Conservation (phyloP, 2,113 vertebrate species). For the Microcebus murinus region DNA sequence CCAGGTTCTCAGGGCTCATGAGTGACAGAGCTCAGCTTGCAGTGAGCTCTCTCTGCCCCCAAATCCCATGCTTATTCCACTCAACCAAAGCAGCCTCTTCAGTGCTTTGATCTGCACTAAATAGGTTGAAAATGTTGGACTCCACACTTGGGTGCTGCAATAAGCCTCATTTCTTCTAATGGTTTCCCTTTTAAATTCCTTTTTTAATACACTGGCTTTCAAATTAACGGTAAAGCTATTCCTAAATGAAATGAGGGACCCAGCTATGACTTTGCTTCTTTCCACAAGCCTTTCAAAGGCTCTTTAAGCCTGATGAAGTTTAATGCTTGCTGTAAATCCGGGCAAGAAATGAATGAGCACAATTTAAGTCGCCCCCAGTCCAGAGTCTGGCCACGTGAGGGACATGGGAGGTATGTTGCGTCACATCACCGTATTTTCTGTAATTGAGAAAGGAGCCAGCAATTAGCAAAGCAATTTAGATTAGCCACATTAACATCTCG, state of each 20-base stretch:
- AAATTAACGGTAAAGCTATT: slow-evolving; percentile 53
- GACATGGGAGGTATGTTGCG: neutral
- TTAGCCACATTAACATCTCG: slow-evolving; percentile 39
- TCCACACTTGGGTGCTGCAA: neutral
- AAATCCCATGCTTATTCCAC: neutral
- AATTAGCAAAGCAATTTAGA: slow-evolving; percentile 54
- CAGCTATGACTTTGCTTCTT: slow-evolving; percentile 38
- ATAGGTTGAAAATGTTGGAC: neutral
- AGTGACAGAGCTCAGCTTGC: neutral
- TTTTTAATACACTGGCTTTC: slow-evolving; percentile 43
- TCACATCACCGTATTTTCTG: neutral
- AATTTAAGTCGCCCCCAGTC: neutral
- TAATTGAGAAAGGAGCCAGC: slow-evolving; percentile 49
- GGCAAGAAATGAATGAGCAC: slow-evolving; percentile 68
- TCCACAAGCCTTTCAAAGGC: slow-evolving; percentile 48
- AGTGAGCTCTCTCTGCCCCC: neutral
- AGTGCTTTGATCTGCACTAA: neutral
- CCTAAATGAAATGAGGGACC: slow-evolving; percentile 52
- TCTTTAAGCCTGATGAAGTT: slow-evolving; percentile 52
- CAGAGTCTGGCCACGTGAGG: neutral
- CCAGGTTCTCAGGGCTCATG: neutral
- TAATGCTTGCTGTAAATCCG: slow-evolving; percentile 58
- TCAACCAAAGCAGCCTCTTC: neutral
- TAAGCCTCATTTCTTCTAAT: slow-evolving; percentile 35
- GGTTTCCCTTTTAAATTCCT: slow-evolving; percentile 40